A percentile compares a stretch with the other conserved stretches of the same genome.
These are phyloP conservation scores for Thamnophis elegans DNA, from an alignment of 2,797 vertebrate genomes.

Conservation along the genomic window DNA sequence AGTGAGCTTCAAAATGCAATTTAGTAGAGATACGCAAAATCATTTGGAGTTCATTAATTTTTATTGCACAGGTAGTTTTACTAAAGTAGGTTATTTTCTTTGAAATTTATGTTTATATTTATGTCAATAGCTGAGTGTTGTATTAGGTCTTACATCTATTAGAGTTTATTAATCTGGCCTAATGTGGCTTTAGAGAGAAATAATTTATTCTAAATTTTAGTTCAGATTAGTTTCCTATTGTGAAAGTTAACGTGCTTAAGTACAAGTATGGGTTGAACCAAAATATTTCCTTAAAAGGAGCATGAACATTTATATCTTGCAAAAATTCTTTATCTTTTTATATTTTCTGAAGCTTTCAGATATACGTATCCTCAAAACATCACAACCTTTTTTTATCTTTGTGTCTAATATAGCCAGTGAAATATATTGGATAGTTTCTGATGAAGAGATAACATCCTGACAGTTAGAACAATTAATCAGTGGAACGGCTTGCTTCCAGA, in stretches of 20 bases:
- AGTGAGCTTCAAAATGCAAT: constrained; percentile 88
- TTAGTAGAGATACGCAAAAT: constrained; percentile 81
- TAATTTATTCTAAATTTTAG: constrained; percentile 66
- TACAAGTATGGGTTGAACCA: constrained; percentile 29
- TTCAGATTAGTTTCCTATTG: constrained; percentile 51
- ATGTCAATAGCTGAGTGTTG: constrained; percentile 79
- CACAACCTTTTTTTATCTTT: constrained; percentile 37
- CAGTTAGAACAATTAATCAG: too few species aligned
- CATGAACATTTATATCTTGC: constrained; percentile 36
- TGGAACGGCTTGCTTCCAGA: too few species aligned
- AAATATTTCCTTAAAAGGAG: constrained; percentile 36
- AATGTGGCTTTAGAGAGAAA: constrained; percentile 64
- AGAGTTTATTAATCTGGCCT: constrained; percentile 76
- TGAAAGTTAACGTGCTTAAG: constrained; percentile 39
- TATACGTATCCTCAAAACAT: constrained; percentile 31
- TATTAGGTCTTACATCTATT: constrained; percentile 75
- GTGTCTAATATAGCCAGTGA: constrained; percentile 62
- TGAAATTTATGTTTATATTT: constrained; percentile 84
- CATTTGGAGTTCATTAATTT: constrained; percentile 96
- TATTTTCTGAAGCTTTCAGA: constrained; percentile 58
- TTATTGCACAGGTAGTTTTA: constrained; percentile 89
- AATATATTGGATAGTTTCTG: constrained; percentile 52
- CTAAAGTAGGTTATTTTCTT: constrained; percentile 84
- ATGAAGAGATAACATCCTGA: neutral
- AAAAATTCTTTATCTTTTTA: constrained; percentile 36